Evolutionary conservation across 2,113 vertebrate species (phyloP).

Genomic region (Lepisosteus oculatus): DNA sequence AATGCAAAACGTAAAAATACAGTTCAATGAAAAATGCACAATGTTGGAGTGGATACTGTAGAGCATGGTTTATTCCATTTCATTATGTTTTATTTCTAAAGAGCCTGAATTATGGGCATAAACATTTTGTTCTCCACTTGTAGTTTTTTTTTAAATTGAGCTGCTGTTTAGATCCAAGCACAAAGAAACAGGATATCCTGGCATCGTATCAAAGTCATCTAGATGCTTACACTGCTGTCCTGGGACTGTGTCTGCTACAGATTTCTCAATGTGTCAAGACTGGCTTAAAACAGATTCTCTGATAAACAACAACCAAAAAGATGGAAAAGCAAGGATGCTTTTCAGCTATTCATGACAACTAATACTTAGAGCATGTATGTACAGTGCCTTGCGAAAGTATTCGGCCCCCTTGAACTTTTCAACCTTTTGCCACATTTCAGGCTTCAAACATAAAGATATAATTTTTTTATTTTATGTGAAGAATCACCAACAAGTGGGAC

Average conservation of each 20-base stretch:
- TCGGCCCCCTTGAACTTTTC: no score
- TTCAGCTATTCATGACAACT: no score
- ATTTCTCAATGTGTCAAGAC: neutral
- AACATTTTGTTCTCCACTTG: neutral
- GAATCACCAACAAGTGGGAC: no score
- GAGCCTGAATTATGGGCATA: neutral
- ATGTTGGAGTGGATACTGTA: neutral
- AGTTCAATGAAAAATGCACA: neutral
- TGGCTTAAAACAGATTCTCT: neutral
- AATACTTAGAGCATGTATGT: no score
- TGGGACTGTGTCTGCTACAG: neutral
- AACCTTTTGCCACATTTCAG: no score
- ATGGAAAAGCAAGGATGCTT: no score
- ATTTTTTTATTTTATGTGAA: no score
- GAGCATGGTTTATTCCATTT: neutral
- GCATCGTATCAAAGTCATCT: constrained; percentile 9
- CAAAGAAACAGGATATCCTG: constrained; percentile 12
- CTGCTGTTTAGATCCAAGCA: neutral
- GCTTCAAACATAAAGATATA: no score
- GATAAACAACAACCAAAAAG: neutral
- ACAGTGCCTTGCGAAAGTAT: no score
- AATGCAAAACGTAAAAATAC: neutral
- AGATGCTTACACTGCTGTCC: neutral
- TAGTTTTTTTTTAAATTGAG: neutral
- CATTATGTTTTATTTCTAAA: neutral